Percentiles rank a stretch among this genome's conserved stretches.
phyloP scores from a whole-genome alignment of 35 echinoderm and acorn worm genomes.

The Anneissia japonica region DNA sequence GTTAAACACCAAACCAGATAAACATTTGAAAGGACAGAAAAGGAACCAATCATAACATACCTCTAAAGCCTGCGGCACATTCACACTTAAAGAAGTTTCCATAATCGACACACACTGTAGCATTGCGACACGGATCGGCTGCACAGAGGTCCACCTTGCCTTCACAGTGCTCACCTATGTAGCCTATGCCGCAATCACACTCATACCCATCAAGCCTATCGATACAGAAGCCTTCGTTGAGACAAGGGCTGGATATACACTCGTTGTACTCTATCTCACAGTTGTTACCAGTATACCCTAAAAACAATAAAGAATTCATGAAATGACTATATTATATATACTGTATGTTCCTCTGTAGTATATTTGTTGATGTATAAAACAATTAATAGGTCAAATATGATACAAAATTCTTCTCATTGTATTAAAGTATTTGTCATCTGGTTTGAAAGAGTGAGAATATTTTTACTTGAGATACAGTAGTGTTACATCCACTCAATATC shows the following conservation, averaged over 20 bases:
- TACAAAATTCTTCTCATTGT: too few relatives aligned
- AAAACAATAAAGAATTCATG: not conserved
- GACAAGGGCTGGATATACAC: slow-evolving; percentile 78
- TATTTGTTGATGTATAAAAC: too few relatives aligned
- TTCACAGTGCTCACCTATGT: slow-evolving; percentile 74
- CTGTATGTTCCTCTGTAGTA: too few relatives aligned
- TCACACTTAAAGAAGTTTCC: slow-evolving; percentile 53
- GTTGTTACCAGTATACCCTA: slow-evolving; percentile 71
- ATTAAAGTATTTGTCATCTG: too few relatives aligned
- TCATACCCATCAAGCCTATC: slow-evolving; percentile 67
- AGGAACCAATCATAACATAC: slow-evolving; percentile 17
- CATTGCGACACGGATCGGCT: slow-evolving; percentile 64
- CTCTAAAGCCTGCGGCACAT: slow-evolving; percentile 63
- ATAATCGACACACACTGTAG: slow-evolving; percentile 54
- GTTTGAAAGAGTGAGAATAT: too few relatives aligned
- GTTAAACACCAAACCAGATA: too few relatives aligned
- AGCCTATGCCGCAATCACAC: slow-evolving; percentile 64
- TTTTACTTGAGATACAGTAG: too few relatives aligned
- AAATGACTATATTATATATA: too few relatives aligned
- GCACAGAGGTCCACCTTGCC: slow-evolving; percentile 71
- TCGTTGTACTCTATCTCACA: slow-evolving; percentile 89
- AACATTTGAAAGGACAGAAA: too few relatives aligned
- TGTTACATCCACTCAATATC: too few relatives aligned
- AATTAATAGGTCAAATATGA: too few relatives aligned
- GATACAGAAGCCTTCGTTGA: slow-evolving; percentile 56